These are phyloP conservation scores for Brachypteracias leptosomus DNA, from an alignment of 2,113 vertebrate genomes.

Conservation along the genomic window DNA sequence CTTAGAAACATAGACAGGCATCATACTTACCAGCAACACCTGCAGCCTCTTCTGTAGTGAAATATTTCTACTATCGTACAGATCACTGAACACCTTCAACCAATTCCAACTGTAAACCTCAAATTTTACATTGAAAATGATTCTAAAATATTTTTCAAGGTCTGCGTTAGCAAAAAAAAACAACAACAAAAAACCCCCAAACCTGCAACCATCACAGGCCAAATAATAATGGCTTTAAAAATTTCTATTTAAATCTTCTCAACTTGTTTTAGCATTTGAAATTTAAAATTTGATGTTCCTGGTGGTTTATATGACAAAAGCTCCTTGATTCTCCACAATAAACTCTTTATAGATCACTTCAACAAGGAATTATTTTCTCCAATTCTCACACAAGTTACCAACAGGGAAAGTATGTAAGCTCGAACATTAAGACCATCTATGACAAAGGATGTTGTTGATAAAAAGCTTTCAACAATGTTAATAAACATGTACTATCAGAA, in stretches of 20 bases:
- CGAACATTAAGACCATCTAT: neutral
- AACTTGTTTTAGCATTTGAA: neutral
- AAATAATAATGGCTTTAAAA: neutral
- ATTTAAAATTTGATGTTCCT: neutral
- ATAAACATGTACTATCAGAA: neutral
- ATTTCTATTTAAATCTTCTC: neutral
- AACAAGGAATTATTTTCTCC: neutral
- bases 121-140: neutral
- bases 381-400: neutral
- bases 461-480: neutral
- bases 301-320: neutral
- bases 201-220: neutral
- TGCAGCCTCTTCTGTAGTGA: neutral
- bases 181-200: neutral
- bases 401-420: neutral
- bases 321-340: neutral
- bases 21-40: neutral
- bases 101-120: neutral
- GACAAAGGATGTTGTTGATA: neutral
- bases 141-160: neutral
- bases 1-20: neutral
- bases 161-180: neutral
- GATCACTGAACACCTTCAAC: neutral
- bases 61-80: neutral
- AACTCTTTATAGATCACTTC: neutral